Percentiles rank a stretch among this genome's conserved stretches.
Evolutionary conservation across 2,113 vertebrate species (phyloP).

Genomic region (Triplophysa siluroides): DNA sequence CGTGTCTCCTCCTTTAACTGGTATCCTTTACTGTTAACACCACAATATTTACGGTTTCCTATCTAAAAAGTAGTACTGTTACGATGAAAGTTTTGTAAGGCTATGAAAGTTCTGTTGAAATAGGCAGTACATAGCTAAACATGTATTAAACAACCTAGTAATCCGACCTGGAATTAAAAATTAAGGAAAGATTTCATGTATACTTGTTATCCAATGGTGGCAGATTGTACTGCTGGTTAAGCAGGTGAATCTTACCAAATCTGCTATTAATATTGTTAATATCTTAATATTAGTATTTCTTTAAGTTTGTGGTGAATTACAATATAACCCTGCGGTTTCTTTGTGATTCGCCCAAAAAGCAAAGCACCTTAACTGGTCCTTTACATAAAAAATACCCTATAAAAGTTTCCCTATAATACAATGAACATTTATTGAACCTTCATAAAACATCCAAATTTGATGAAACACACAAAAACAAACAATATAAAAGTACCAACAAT

Average conservation of each 20-base stretch:
- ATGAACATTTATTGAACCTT: constrained; percentile 64
- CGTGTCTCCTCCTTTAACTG: constrained; percentile 10
- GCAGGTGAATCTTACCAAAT: too few species aligned
- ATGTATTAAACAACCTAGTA: too few species aligned
- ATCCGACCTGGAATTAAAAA: too few species aligned
- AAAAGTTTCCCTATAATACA: not conserved
- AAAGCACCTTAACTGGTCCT: not conserved
- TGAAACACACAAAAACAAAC: constrained; percentile 26
- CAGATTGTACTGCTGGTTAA: too few species aligned
- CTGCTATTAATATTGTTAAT: too few species aligned
- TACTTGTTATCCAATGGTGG: not conserved
- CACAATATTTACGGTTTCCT: too few species aligned
- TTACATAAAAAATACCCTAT: not conserved
- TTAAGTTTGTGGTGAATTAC: not conserved
- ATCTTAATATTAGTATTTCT: not conserved
- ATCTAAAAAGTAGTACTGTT: not conserved
- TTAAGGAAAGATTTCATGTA: not conserved
- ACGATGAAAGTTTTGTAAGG: not conserved
- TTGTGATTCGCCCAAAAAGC: not conserved
- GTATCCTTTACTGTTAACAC: too few species aligned
- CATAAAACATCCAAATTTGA: not conserved
- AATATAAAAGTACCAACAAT: constrained; percentile 45
- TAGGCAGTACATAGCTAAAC: not conserved
- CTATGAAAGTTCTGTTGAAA: not conserved
- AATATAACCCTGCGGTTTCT: not conserved